phyloP scores from a whole-genome alignment of 2,113 vertebrate genomes.

The Pteruthius melanotis region DNA sequence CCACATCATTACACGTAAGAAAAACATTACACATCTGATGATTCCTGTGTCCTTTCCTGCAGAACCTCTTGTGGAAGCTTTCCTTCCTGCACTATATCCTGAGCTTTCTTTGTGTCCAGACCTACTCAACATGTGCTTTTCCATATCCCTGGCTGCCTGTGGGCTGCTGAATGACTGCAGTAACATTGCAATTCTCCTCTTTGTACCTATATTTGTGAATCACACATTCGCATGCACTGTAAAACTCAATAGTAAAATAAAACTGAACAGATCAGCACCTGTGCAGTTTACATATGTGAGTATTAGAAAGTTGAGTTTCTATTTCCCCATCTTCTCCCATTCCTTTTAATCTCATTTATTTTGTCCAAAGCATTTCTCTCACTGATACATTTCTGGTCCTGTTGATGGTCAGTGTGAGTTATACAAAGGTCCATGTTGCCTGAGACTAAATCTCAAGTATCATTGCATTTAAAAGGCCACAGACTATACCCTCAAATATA shows the following conservation, averaged over 20 bases:
- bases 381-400: background rate
- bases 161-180: background rate
- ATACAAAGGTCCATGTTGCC: background rate
- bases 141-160: background rate
- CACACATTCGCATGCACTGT: background rate
- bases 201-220: background rate
- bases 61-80: background rate
- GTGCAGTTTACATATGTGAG: rapidly evolving
- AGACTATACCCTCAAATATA: background rate
- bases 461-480: background rate
- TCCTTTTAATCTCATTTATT: background rate
- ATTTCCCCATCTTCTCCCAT: background rate
- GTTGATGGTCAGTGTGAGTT: background rate
- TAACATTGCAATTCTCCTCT: rapidly evolving
- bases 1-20: background rate
- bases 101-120: background rate
- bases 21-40: background rate
- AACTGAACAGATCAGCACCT: background rate
- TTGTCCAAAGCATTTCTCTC: background rate
- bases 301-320: background rate
- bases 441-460: background rate
- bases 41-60: background rate
- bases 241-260: background rate
- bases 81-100: background rate
- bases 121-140: background rate